phyloP scores from a whole-genome alignment of 2,888 invertebrate species.

The Leucophenga maculata region DNA sequence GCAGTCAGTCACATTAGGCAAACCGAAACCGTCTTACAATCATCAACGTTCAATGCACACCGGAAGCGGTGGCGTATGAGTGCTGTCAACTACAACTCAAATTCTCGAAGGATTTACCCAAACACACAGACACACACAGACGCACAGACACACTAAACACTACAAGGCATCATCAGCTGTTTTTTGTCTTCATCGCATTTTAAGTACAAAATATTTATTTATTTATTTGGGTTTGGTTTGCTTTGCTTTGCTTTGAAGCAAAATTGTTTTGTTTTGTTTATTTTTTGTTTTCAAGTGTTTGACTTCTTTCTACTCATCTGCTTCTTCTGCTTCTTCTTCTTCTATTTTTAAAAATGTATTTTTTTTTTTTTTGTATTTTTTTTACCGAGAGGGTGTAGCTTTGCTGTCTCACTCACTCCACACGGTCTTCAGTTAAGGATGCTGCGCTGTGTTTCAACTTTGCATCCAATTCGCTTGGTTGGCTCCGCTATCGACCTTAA shows the following conservation, averaged over 20 bases:
- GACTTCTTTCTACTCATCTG: too few species aligned
- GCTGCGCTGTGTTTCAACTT: not conserved
- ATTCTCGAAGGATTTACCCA: not conserved
- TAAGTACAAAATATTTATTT: not conserved
- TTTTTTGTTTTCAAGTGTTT: too few species aligned
- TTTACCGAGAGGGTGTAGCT: too few species aligned
- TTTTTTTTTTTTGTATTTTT: too few species aligned
- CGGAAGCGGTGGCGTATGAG: too few species aligned
- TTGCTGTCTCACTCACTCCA: too few species aligned
- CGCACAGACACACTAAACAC: not conserved
- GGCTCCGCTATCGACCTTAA: constrained; percentile 53
- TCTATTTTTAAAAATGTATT: too few species aligned
- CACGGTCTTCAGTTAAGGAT: not conserved
- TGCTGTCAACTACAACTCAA: not conserved
- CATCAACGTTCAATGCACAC: too few species aligned
- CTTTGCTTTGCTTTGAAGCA: not conserved
- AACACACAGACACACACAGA: not conserved
- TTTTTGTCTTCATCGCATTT: not conserved
- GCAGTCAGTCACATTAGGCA: not conserved
- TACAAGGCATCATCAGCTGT: not conserved
- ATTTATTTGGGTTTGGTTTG: not conserved
- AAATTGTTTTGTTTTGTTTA: too few species aligned
- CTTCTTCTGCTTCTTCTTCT: too few species aligned
- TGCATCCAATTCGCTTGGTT: constrained; percentile 7
- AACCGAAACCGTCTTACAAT: too few species aligned